These are phyloP conservation scores for Plectrocnemia conspersa DNA, from an alignment of 1,140 invertebrate genomes.

Conservation along the genomic window DNA sequence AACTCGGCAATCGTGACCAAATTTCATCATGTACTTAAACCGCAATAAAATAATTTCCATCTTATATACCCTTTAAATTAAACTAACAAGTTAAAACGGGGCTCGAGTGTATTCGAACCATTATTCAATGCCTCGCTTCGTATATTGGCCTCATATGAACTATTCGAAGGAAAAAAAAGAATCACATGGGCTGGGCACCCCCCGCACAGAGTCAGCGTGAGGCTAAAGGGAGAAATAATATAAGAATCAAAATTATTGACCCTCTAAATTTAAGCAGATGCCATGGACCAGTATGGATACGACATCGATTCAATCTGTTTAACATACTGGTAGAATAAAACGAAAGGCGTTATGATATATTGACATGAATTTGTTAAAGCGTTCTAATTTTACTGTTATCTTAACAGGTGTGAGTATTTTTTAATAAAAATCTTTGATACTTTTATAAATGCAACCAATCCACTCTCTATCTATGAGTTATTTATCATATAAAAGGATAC, in stretches of 20 bases:
- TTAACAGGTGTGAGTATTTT: neutral
- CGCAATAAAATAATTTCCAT: no score
- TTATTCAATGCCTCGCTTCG: constrained; percentile 7
- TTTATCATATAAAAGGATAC: constrained; percentile 26
- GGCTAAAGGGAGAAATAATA: constrained; percentile 10
- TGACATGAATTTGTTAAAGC: constrained; percentile 1
- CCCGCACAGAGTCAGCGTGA: constrained; percentile 9
- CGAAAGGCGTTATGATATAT: constrained; percentile 11
- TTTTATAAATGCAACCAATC: neutral
- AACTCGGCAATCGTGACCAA: no score
- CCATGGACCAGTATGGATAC: neutral
- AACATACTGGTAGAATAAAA: no score
- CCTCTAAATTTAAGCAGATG: neutral
- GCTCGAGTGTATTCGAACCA: neutral
- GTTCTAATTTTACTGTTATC: neutral
- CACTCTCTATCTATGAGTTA: constrained; percentile 9
- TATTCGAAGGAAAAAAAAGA: no score
- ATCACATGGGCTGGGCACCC: constrained; percentile 12
- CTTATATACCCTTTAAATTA: constrained; percentile 12
- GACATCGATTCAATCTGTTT: neutral
- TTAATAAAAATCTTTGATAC: neutral
- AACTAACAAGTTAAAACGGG: constrained; percentile 11
- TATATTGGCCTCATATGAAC: neutral
- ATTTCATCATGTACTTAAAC: no score
- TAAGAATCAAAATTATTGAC: neutral